Conservation (phyloP, 2,797 vertebrate genomes). For the Anguilla marmorata region DNA sequence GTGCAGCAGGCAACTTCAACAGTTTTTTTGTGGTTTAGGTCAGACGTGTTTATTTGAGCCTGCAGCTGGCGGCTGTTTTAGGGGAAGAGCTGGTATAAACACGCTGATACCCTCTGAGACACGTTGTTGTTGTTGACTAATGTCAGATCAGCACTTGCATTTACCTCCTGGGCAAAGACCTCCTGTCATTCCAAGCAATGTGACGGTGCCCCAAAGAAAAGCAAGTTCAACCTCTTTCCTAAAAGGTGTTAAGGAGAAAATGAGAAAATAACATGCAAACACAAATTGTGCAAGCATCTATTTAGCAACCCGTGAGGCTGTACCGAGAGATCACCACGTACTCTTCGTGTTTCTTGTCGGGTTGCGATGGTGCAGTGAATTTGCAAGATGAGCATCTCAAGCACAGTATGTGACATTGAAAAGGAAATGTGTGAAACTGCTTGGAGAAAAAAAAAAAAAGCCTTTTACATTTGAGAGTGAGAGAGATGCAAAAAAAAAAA, state of each 20-base stretch:
- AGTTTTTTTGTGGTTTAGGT: not conserved
- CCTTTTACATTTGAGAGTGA: constrained; percentile 33
- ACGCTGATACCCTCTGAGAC: not conserved
- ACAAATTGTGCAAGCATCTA: constrained; percentile 29
- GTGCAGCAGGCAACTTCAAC: not conserved
- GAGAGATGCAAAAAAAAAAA: constrained; percentile 37
- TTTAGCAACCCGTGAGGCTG: constrained; percentile 26
- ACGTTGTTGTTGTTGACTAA: constrained; percentile 13
- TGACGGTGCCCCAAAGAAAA: not conserved
- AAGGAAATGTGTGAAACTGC: constrained; percentile 46
- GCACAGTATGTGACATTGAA: constrained; percentile 44
- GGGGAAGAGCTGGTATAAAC: constrained; percentile 12
- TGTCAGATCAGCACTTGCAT: constrained; percentile 9
- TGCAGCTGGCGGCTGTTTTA: constrained; percentile 5
- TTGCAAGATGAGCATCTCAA: constrained; percentile 47
- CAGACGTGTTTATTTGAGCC: constrained; percentile 16
- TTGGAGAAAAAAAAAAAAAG: constrained; percentile 33
- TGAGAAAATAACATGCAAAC: constrained; percentile 22
- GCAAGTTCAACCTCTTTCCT: not conserved
- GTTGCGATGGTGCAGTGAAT: constrained; percentile 46
- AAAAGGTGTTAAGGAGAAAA: constrained; percentile 21
- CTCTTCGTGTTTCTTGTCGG: constrained; percentile 17
- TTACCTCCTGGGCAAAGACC: constrained; percentile 14
- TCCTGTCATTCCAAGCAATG: constrained; percentile 11
- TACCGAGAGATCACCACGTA: not conserved